Evolutionary conservation across 1,140 invertebrate genomes (phyloP), one percentile per base, ranked within the genome.

Genomic region (Euura lappo): DNA sequence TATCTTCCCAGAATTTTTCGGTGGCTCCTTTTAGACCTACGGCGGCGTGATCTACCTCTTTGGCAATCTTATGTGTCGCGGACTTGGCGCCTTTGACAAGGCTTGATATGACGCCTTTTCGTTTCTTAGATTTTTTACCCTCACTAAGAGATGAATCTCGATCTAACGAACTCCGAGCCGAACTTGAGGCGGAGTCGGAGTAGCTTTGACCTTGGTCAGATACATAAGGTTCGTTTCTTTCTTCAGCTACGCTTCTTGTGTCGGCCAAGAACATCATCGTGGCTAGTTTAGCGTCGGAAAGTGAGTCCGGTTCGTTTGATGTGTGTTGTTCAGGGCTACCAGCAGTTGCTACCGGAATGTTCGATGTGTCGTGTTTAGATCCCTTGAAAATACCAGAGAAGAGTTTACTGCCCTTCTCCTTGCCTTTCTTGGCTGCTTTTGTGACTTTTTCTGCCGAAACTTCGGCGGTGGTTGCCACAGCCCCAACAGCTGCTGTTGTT

Each of bases 21-120:
- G 77, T 77, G 3, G 78, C 83, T 68, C 78, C 82, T 74, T 81
- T 84, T 5, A 84, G 76, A 77, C 81, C 81, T 60, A 79, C 81
- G 3, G 79, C 78, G 11, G 82, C 81, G n/a, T 81, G 80, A 68
- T 81, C 76, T 8, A 86, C 81, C 70, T 84, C 83, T 73, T 87
- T 83, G 7, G 80, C 81, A 71, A 89, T 85, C 81, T 88, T 88
- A 74, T 89, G 88, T 6, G 85, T 82, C 43, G 85, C 84, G 73
- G 79, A 83, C 77, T 81, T 83, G 4, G 86, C 80, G 68, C 79
- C 78, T 44, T 81, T 81, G 0, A 80, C 77, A 45, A 83, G 79
- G 66, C 68, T 81, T 3, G 81, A 80, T 45, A 82, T 66, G 6
- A 84, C 77, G 44, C 78, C 76, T 43, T 83, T 82, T 0, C 77